Evolutionary conservation across 64 coral and sea anemone species (phyloP), one percentile per base, ranked within the genome.

Genomic region (Montipora efflorescens): DNA sequence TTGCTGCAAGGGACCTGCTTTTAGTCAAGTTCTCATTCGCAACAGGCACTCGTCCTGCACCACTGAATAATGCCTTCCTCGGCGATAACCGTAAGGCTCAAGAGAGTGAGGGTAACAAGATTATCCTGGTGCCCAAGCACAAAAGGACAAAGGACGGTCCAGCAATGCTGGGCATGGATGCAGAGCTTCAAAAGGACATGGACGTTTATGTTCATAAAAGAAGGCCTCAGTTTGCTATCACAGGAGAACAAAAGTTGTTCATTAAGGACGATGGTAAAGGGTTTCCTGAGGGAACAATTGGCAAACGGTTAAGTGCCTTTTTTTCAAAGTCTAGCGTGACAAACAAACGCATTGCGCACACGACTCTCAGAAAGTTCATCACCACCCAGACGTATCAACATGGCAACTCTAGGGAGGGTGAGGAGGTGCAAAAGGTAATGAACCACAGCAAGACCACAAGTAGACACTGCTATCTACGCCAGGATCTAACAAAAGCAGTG

Each of bases 81-180:
- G 1, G 28, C 8, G 4, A 88, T 16, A 76, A 75, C 20, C 0
- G 51, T 0, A 53, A 8, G 5, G 68, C 70, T 5, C 0, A 57
- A 16, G 47, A 10, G 5, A 21, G 44, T 0, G 68, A 75, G 2
- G 64, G 84, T 2, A 87, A 87, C 84, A 73, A 22, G 2, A 52
- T 55, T 14, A 90, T 90, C 15, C 59, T 79, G 19, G 64, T 90
- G 4, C 21, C 89, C 0, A 79, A 80, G n/a, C 76, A 80, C 28
- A 80, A 90, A 46, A 0, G 89, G 0, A 66, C 89, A 1, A 90
- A 71, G 19, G 71, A 80, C 8, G 89, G 89, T 7, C 89, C 77
- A 47, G 89, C 89, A 5, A 68, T 78, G 8, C 12, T 90, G 1
- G 76, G 89, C 0, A 67, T 90, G 59, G 77, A 90, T 49, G 2